Evolutionary conservation across 2,888 invertebrate genomes (phyloP).

Genomic region (Idaea straminata): DNA sequence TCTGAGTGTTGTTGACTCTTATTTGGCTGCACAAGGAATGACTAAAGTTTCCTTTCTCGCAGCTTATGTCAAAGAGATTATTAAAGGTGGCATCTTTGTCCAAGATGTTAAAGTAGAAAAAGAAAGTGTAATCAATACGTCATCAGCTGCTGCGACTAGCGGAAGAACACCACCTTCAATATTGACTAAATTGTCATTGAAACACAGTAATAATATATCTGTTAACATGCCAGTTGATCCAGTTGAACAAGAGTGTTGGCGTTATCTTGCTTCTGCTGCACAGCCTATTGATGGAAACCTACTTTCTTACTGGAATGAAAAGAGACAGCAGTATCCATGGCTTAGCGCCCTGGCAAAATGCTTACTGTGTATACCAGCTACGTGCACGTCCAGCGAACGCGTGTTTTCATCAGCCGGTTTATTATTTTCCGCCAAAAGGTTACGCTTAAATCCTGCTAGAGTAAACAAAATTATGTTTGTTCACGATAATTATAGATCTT

Average conservation of each 20-base stretch:
- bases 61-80: conserved; percentile 9
- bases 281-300: conserved; percentile 6
- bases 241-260: background rate
- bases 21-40: conserved; percentile 1
- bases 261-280: background rate
- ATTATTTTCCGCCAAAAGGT: conserved; percentile 17
- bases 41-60: conserved; percentile 10
- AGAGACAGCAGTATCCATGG: conserved; percentile 8
- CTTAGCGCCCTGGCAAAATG: conserved; percentile 10
- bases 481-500: background rate
- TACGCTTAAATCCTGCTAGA: conserved; percentile 11
- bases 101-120: conserved; percentile 3
- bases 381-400: conserved; percentile 23
- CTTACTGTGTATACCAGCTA: conserved; percentile 16
- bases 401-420: conserved; percentile 21
- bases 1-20: conserved; percentile 6
- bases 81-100: background rate
- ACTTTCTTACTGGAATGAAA: conserved; percentile 11
- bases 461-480: conserved; percentile 16
- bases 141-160: background rate
- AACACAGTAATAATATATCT: background rate
- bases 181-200: conserved; percentile 1
- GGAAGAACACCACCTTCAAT: background rate
- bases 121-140: background rate
- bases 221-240: background rate